Evolutionary conservation across 2,113 vertebrate species (phyloP).

Genomic region (Elgaria multicarinata): DNA sequence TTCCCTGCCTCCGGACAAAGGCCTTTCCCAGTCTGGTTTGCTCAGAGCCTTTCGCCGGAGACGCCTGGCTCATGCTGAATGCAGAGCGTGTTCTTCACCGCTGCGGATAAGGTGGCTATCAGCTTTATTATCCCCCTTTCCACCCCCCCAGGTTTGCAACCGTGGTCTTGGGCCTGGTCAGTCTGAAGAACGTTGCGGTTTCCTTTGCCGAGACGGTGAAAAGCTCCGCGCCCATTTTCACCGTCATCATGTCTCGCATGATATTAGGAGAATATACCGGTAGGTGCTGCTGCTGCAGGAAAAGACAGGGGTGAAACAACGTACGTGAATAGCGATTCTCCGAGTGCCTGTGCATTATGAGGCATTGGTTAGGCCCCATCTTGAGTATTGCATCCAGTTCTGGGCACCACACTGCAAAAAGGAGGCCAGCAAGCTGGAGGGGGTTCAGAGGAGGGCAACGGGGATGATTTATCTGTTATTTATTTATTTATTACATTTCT

Average conservation of each 20-base stretch:
- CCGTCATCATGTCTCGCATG: slow-evolving; percentile 95
- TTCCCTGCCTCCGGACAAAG: background rate
- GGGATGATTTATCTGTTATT: too few relatives aligned
- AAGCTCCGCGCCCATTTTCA: slow-evolving; percentile 96
- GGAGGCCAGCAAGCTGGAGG: too few relatives aligned
- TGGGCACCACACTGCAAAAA: too few relatives aligned
- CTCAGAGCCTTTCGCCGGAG: background rate
- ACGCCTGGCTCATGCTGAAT: background rate
- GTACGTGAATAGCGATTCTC: too few relatives aligned
- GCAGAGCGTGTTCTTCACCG: background rate
- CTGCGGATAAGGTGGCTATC: background rate
- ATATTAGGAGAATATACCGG: slow-evolving; percentile 97
- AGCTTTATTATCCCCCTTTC: background rate
- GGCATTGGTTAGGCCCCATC: too few relatives aligned
- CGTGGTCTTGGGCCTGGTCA: slow-evolving; percentile 93
- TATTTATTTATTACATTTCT: too few relatives aligned
- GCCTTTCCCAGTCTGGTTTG: background rate
- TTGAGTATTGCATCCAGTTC: too few relatives aligned
- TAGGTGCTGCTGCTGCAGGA: slow-evolving; percentile 51
- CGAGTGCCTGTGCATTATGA: too few relatives aligned
- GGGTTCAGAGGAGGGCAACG: too few relatives aligned
- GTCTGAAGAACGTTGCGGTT: slow-evolving; percentile 95
- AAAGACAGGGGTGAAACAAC: too few relatives aligned
- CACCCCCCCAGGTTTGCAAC: slow-evolving; percentile 88
- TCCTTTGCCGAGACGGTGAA: slow-evolving; percentile 98